Evolutionary conservation across 1,140 invertebrate species (phyloP).

Genomic region (Neuroterus valhalla): DNA sequence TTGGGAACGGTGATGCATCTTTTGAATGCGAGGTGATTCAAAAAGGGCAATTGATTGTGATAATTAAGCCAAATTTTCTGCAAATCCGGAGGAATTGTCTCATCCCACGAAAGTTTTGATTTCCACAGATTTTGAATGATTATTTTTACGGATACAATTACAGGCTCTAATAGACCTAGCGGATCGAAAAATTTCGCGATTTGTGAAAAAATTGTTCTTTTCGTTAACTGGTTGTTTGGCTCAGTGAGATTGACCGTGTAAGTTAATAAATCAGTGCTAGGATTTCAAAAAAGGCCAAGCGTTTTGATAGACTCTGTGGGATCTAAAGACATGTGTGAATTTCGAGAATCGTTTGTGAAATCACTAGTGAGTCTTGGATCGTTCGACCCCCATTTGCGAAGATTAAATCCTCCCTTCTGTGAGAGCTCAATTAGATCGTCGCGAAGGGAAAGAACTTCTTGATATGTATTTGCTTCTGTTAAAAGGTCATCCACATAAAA

Average conservation of each 20-base stretch:
- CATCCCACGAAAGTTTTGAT: not conserved
- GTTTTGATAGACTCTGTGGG: not conserved
- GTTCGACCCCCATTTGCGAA: constrained; percentile 57
- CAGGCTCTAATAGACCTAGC: not conserved
- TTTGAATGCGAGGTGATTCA: not conserved
- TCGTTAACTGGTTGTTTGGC: not conserved
- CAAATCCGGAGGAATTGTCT: not conserved
- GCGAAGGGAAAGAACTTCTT: constrained; percentile 35
- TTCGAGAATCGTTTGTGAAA: not conserved
- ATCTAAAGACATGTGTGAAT: not conserved
- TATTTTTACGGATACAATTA: not conserved
- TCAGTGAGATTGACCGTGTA: too few species aligned
- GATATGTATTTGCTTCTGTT: constrained; percentile 40
- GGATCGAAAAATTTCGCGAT: not conserved
- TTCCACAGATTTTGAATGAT: too few species aligned
- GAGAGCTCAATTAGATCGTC: too few species aligned
- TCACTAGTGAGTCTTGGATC: not conserved
- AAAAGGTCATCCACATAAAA: too few species aligned
- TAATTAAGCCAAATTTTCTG: not conserved
- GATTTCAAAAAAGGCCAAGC: too few species aligned
- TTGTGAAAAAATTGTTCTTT: not conserved
- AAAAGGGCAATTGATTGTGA: too few species aligned
- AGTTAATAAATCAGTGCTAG: not conserved
- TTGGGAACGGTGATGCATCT: not conserved
- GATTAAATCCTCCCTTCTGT: constrained; percentile 42